Evolutionary conservation across 1,140 invertebrate species (phyloP), one percentile per base, ranked within the genome.

Genomic region (Zaprionus ghesquierei): DNA sequence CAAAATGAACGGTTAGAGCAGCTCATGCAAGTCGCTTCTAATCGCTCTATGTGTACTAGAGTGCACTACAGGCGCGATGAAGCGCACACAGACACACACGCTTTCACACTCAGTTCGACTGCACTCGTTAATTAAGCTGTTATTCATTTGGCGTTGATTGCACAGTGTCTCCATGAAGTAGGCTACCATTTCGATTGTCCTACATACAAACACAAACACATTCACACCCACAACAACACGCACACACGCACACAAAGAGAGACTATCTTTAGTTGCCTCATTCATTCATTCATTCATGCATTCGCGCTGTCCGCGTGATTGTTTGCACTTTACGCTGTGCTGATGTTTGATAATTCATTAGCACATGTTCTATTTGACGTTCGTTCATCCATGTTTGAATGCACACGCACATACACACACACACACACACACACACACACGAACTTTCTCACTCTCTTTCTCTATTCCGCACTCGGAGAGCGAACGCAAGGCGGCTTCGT

Each of bases 321-420:
- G 78, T 86, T 86, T 86, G 81, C 82, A 86, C 71, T 87, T 86
- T 73, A 77, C 79, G 76, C 71, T 81, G 25, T 81, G 82, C 82
- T 87, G 84, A 86, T 79, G 79, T 82, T 87, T 82, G 80, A 84
- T 84, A 84, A 84, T 84, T 84, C 80, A 84, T 84, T 86, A 87
- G 82, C 82, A 86, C 82, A 86, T 86, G 82, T 86, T 86, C 82
- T 86, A 86, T 86, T 86, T 86, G 82, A 86, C 82, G 82, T 86
- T 86, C 76, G 84, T 86, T 86, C 82, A 86, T 86, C 82, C 82
- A 81, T 89, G 75, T 61, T 69, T 49, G 72, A 74, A 60, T 51
- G 49, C 61, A 71, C 74, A 75, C 72, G 66, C 63, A 50, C 56
- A 46, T n/a, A 44, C 27, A 62, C 46, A 41, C 20, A 68, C 51